Base-by-base conservation (phyloP, 2,797 vertebrate species). In the Sebastolobus altivelis region DNA sequence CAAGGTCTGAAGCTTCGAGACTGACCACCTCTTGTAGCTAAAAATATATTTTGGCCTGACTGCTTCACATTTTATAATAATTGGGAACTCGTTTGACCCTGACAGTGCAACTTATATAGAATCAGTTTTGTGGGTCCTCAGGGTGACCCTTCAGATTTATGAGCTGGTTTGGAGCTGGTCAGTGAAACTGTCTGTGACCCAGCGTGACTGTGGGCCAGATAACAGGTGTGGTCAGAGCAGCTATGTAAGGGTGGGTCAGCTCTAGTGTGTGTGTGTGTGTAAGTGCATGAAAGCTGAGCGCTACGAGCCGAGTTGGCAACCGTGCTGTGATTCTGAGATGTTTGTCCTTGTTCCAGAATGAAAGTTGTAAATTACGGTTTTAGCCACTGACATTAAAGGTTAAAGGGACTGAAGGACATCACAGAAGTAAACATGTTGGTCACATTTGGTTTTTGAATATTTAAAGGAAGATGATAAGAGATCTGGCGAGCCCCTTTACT, bases 361-460 rank as follows among this genome's bases (percentile, higher is more conserved):
- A 65, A 69, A 59, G 60, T 80, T 85, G 81, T 89, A 92, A 90
- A 90, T 78, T 8, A 79, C 67, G 8, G 69, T 92, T 92, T 88
- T 82, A 86, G 75, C 69, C 61, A 25, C 2, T 77, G 76, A 79
- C 79, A 88, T 83, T 46, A 87, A 75, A 83, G 65, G 79, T 85
- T 80, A 65, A 65, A 83, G 49, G 5, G 16, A 35, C 12, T 40
- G 12, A 56, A 63, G 65, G 55, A 74, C 49, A 63, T 1, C n/a
- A 60, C 20, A 43, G 54, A 79, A 37, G 58, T 40, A 38, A 1
- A 35, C 7, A 1, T 6, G 49, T 14, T 9, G 10, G 8, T 31
- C 43, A 46, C 14, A 35, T 55, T 40, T 20, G 56, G 33, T 63
- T 14, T 78, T 37, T 37, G 22, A n/a, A 27, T 63, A 37, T 49